Evolutionary conservation across 2,113 vertebrate species (phyloP), one percentile per base, ranked within the genome.

Genomic region (Noctilio leporinus): DNA sequence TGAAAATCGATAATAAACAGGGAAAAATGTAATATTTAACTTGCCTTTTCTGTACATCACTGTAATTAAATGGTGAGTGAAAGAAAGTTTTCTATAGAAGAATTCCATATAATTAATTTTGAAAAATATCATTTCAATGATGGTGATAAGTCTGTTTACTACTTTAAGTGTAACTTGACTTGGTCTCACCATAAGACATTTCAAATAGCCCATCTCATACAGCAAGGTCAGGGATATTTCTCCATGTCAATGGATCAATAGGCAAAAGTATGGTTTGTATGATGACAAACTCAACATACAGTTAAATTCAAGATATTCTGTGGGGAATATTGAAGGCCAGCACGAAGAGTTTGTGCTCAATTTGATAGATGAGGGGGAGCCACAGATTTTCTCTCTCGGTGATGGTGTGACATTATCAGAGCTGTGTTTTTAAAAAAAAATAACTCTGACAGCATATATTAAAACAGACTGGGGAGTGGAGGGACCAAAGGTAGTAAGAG

Each of bases 391-490:
- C 84, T 89, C 84, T 86, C 90, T 87, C 35, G 90, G 76, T 67
- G 43, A 89, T 49, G 35, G n/a, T 89, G 73, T 86, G 55, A 91
- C 89, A 59, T 86, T 93, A 91, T 89, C 65, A 84, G 45, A 78
- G 43, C 87, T 86, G 38, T 73, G 64, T 38, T 89, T 78, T 90
- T n/a, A n/a, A n/a, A 78, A 59, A 93, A 97, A 96, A 94, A 86
- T 92, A 88, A 92, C 75, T 72, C 84, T 92, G 45, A 55, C 69
- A 90, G 40, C 70, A 26, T 65, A 86, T 55, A 91, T 94, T 90
- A 95, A 94, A 94, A 96, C 73, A 95, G 70, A 92, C 40, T 81
- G 24, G 76, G 69, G 35, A 92, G 38, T 43, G 38, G 43, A 94
- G 47, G 35, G 47, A 85, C 57, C 16, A n/a, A 84, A 77, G 70